These are phyloP conservation scores for Drosophila pseudotalamancana DNA, from an alignment of 2,888 invertebrate species.

Conservation along the genomic window DNA sequence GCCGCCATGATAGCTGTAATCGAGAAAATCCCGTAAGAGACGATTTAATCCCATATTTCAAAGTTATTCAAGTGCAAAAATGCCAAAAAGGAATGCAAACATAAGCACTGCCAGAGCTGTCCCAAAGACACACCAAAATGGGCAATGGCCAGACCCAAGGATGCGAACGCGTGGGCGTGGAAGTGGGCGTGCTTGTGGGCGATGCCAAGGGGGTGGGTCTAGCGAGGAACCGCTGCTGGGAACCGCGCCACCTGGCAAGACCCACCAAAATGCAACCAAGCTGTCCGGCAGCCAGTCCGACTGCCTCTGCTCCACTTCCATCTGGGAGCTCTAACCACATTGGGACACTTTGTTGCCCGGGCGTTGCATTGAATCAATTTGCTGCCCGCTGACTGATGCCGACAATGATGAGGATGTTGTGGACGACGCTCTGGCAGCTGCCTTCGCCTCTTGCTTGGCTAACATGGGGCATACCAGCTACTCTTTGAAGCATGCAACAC, in stretches of 20 bases:
- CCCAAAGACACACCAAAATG: slow-evolving; percentile 43
- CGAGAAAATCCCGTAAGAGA: slow-evolving; percentile 82
- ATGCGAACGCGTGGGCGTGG: slow-evolving; percentile 4
- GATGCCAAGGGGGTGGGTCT: too few relatives aligned
- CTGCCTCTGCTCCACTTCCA: not conserved
- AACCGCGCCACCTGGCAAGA: slow-evolving; percentile 63
- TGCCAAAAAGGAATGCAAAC: slow-evolving; percentile 80
- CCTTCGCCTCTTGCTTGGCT: slow-evolving; percentile 9
- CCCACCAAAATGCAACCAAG: slow-evolving; percentile 45
- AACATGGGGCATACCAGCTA: slow-evolving; percentile 25
- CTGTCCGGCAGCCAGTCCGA: not conserved
- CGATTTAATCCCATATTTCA: slow-evolving; percentile 83
- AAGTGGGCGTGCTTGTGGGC: not conserved
- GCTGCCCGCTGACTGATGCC: slow-evolving; percentile 47
- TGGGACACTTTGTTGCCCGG: slow-evolving; percentile 57
- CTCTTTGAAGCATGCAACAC: slow-evolving; percentile 6
- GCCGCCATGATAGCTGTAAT: slow-evolving; percentile 78
- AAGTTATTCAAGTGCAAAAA: slow-evolving; percentile 83
- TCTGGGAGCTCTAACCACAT: slow-evolving; percentile 42
- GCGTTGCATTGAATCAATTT: slow-evolving; percentile 62
- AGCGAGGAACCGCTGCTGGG: slow-evolving; percentile 58
- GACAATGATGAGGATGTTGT: slow-evolving; percentile 23
- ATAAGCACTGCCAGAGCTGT: slow-evolving; percentile 71
- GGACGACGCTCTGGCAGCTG: not conserved
- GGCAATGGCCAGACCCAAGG: slow-evolving; percentile 18